These are phyloP conservation scores for Desmophyllum pertusum DNA, from an alignment of 92 coral and sea anemone species.

Conservation along the genomic window DNA sequence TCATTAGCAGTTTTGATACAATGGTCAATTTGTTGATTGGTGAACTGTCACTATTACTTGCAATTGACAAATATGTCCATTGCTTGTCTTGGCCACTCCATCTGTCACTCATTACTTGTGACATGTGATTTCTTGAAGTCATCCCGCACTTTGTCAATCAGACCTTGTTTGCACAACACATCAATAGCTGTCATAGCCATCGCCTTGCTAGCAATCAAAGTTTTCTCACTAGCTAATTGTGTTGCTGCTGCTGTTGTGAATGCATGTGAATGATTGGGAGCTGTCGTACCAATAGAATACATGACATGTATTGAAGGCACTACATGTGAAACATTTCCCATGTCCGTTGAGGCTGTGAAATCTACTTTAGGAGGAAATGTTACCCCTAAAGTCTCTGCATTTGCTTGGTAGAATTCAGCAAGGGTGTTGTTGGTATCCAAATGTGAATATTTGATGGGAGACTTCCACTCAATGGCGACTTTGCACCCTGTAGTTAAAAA, in stretches of 20 bases:
- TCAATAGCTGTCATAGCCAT: conserved; percentile 92
- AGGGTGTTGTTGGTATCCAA: conserved; percentile 70
- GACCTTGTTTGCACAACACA: conserved; percentile 65
- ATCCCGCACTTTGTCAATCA: conserved; percentile 38
- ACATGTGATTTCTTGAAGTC: conserved; percentile 43
- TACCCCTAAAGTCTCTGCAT: conserved; percentile 88
- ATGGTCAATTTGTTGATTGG: background rate
- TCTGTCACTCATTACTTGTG: background rate
- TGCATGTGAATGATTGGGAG: conserved; percentile 80
- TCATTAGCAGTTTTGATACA: background rate
- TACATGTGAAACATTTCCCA: conserved; percentile 85
- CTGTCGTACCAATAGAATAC: conserved; percentile 71
- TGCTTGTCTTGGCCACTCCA: background rate
- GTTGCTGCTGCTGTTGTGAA: conserved; percentile 82
- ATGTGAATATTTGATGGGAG: conserved; percentile 44
- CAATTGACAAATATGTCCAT: background rate
- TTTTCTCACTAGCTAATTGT: conserved; percentile 67
- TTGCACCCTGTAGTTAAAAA: conserved; percentile 70
- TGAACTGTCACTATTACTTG: too few relatives aligned
- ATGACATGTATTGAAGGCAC: conserved; percentile 75
- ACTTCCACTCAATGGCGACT: conserved; percentile 54
- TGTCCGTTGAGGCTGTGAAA: conserved; percentile 67
- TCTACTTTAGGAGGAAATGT: conserved; percentile 51
- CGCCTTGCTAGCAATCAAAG: conserved; percentile 80
- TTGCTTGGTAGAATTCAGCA: conserved; percentile 79